A percentile compares a stretch with the other conserved stretches of the same genome.
phyloP scores from a whole-genome alignment of 2,888 invertebrate genomes.

The Mythimna loreyi region DNA sequence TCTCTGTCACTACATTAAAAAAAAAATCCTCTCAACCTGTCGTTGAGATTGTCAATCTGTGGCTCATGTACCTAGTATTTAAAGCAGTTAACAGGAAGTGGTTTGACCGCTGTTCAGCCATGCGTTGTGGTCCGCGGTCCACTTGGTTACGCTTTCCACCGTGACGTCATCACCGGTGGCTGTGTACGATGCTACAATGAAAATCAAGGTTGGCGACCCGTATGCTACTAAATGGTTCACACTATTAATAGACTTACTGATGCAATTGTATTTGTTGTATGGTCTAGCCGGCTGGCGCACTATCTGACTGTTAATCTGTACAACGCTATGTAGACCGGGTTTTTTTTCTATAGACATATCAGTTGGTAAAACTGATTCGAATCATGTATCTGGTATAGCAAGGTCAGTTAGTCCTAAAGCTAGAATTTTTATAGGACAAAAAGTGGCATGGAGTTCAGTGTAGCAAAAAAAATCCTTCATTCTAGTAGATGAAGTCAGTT shows the following conservation, averaged over 20 bases:
- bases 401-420: neutral
- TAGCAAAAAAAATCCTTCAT: neutral
- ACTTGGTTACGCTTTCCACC: slow-evolving; percentile 56
- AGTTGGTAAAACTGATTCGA: neutral
- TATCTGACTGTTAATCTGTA: slow-evolving; percentile 12
- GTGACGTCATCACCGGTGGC: slow-evolving; percentile 37
- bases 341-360: neutral
- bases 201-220: slow-evolving; percentile 47
- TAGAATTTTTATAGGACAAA: neutral
- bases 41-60: slow-evolving; percentile 3
- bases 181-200: slow-evolving; percentile 19
- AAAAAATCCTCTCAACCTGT: neutral
- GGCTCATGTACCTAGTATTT: slow-evolving; percentile 19
- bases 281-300: slow-evolving; percentile 19
- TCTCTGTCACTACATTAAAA: no score
- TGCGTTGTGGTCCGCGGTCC: slow-evolving; percentile 32
- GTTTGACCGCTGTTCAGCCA: slow-evolving; percentile 42
- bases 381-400: neutral
- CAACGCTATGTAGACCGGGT: neutral
- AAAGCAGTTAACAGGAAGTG: slow-evolving; percentile 49
- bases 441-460: neutral
- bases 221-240: slow-evolving; percentile 29
- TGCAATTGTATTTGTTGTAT: slow-evolving; percentile 28
- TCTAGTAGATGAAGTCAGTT: neutral
- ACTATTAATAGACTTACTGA: slow-evolving; percentile 35